phyloP scores from a whole-genome alignment of 2,113 vertebrate species.

The Pterocles burchelli region DNA sequence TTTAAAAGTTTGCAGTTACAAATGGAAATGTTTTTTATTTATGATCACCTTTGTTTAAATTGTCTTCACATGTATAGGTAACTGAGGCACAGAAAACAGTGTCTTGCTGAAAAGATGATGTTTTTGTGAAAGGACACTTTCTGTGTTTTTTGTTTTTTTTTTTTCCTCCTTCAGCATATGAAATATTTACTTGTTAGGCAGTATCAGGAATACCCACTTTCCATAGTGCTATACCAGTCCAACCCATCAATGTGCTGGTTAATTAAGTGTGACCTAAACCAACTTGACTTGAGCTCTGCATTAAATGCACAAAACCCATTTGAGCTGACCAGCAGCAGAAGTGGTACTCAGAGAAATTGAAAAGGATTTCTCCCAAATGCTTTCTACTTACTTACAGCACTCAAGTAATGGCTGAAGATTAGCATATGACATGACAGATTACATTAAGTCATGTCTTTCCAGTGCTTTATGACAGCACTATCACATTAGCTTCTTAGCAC shows the following conservation, averaged over 20 bases:
- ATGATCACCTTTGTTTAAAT: conserved; percentile 64
- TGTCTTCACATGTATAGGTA: conserved; percentile 17
- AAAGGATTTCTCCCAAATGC: conserved; percentile 87
- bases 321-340: conserved; percentile 87
- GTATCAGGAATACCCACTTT: conserved; percentile 77
- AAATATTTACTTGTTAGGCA: conserved; percentile 82
- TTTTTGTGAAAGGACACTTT: conserved; percentile 46
- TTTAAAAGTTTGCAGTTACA: conserved; percentile 60
- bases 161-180: conserved; percentile 34
- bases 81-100: conserved; percentile 32
- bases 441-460: conserved; percentile 97
- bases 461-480: conserved; percentile 90
- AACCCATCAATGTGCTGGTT: conserved; percentile 81
- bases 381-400: conserved; percentile 88
- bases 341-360: conserved; percentile 86
- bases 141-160: not conserved
- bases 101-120: conserved; percentile 43
- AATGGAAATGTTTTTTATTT: conserved; percentile 71
- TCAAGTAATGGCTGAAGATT: conserved; percentile 96
- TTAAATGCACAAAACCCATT: conserved; percentile 89
- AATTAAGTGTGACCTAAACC: conserved; percentile 91
- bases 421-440: conserved; percentile 99
- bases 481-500: conserved; percentile 98
- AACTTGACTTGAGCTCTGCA: conserved; percentile 86
- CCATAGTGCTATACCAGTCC: conserved; percentile 67